Conservation (phyloP, 2,797 vertebrate genomes). For the Crocodylus rhombifer region DNA sequence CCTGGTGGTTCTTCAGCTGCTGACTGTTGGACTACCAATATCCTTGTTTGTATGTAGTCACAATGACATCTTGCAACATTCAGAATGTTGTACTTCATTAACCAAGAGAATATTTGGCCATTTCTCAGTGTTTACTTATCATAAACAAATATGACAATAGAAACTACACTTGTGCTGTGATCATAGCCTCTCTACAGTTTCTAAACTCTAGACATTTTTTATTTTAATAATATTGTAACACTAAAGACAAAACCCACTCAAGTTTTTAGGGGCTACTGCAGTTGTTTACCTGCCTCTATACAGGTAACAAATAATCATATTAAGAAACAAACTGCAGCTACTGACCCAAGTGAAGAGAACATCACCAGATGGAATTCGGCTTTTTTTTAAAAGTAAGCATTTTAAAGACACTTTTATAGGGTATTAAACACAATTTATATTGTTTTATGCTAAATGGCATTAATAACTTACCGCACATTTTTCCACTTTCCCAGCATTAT, state of each 20-base stretch:
- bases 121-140: background rate
- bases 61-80: background rate
- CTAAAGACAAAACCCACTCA: too few species aligned
- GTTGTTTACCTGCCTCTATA: background rate
- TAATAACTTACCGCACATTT: conserved; percentile 94
- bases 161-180: background rate
- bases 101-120: background rate
- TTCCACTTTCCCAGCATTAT: conserved; percentile 98
- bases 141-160: background rate
- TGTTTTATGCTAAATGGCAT: conserved; percentile 23
- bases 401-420: background rate
- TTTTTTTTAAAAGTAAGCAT: background rate
- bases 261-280: background rate
- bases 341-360: background rate
- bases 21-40: conserved; percentile 35
- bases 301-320: background rate
- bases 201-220: background rate
- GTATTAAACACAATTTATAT: background rate
- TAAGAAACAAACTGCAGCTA: background rate
- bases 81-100: conserved; percentile 34
- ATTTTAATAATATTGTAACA: background rate
- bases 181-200: background rate
- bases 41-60: background rate
- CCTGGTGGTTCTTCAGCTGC: conserved; percentile 34
- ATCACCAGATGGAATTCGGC: background rate